Conservation (phyloP, 1,140 invertebrate species). For the Drosophila ironensis region DNA sequence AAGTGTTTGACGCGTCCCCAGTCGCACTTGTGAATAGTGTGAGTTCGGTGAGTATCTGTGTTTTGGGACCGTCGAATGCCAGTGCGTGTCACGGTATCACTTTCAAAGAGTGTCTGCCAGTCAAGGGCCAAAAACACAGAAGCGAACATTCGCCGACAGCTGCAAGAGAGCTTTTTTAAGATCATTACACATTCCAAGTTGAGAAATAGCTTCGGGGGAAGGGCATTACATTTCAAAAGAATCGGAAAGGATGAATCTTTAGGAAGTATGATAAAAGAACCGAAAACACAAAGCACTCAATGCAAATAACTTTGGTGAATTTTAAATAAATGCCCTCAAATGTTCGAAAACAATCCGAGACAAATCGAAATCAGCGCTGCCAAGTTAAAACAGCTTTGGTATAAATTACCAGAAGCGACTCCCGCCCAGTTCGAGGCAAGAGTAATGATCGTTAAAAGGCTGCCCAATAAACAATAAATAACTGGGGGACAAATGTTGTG, state of each 20-base stretch:
- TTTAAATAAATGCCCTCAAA: too few relatives aligned
- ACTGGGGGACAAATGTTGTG: constrained; percentile 17
- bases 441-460: constrained; percentile 34
- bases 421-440: neutral
- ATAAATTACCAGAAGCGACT: constrained; percentile 32
- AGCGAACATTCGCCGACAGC: constrained; percentile 39
- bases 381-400: neutral
- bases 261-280: too few relatives aligned
- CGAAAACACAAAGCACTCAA: too few relatives aligned
- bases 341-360: constrained; percentile 9
- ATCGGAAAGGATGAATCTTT: neutral
- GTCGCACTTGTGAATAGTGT: neutral
- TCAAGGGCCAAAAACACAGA: constrained; percentile 34
- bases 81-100: constrained; percentile 30
- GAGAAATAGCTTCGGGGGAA: neutral
- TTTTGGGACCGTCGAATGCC: neutral
- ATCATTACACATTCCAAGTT: constrained; percentile 14
- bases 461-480: constrained; percentile 39
- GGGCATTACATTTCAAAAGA: neutral
- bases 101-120: constrained; percentile 51
- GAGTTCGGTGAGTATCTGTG: neutral
- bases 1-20: constrained; percentile 43
- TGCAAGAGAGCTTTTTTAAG: constrained; percentile 29
- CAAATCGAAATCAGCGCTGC: constrained; percentile 9
- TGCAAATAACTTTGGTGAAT: too few relatives aligned